Base-by-base conservation (phyloP, 2,888 invertebrate genomes). In the Pharmacophagus antenor region DNA sequence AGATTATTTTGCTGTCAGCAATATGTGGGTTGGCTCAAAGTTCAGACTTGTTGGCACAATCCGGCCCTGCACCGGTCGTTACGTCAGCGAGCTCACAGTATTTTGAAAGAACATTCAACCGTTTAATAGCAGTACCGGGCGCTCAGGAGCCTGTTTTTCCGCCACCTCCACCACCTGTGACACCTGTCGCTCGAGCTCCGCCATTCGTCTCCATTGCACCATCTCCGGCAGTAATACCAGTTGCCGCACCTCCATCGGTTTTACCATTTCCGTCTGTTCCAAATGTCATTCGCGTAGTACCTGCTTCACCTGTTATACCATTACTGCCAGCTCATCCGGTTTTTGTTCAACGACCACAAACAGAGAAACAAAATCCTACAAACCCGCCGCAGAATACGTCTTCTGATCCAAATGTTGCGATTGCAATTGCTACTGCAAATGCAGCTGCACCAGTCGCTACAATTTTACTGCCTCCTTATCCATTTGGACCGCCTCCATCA, bases 51-150 rank as follows among this genome's bases (percentile, higher is more conserved):
- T 68, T 65, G 1, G 65, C 63, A 10, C 68, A 76, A 3, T 66
- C 67, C 21, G 74, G 66, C 2, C 60, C 69, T n/a, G 86, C 90
- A 0, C 92, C 92, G 10, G 89, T 93, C 41, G 93, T 94, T 5
- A 93, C 94, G 0, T 92, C 94, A 1, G 91, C 93, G 58, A 94
- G 94, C 74, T 94, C 93, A 47, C 94, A 95, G 76, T 93, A 93
- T 63, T 89, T 94, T 67, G 92, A 94, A 55, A 91, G 94, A 65
- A 94, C 92, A 48, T 94, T 93, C 80, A 94, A 94, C 72, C 84
- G 82, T 25, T 73, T 88, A 44, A 79, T 90, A 2, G 80, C 82
- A 8, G 82, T 84, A 37, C 79, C 80, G 2, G 61, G 70, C 2
- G 64, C 72, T n/a, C 63, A 73, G 10, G 72, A 69, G 66, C 71